Evolutionary conservation across 2,113 vertebrate species (phyloP).

Genomic region (Alectura lathami): DNA sequence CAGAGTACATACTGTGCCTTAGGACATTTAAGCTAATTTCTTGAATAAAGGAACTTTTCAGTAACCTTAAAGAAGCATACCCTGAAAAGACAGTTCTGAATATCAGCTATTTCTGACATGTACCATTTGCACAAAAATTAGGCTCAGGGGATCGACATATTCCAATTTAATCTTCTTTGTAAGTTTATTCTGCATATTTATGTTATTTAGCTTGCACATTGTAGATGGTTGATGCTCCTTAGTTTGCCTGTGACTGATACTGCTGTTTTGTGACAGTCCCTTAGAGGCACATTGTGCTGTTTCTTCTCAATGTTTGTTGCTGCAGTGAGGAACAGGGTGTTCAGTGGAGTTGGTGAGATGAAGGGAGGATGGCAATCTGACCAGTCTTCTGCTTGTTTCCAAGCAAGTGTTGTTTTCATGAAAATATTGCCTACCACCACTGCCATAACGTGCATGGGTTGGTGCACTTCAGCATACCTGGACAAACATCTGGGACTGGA

Average conservation of each 20-base stretch:
- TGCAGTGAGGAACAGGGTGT: not conserved
- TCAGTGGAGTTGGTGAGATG: not conserved
- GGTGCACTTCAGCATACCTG: not conserved
- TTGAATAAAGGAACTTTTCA: conserved; percentile 75
- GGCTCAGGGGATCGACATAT: not conserved
- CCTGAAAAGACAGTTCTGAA: conserved; percentile 61
- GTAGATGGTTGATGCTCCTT: not conserved
- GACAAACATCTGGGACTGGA: not conserved
- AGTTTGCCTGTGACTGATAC: not conserved
- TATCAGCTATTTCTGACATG: conserved; percentile 59
- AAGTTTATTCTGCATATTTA: not conserved
- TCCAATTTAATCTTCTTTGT: not conserved
- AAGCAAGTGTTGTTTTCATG: not conserved
- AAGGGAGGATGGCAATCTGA: not conserved
- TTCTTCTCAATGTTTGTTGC: not conserved
- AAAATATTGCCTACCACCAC: not conserved
- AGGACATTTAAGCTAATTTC: conserved; percentile 74
- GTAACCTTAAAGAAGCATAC: conserved; percentile 68
- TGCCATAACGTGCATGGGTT: not conserved
- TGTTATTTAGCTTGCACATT: not conserved
- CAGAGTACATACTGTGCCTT: conserved; percentile 74
- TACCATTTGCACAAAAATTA: conserved; percentile 56
- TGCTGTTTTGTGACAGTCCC: not conserved
- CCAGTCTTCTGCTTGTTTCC: not conserved
- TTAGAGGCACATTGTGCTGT: not conserved